Evolutionary conservation across 2,797 vertebrate genomes (phyloP), one percentile per base, ranked within the genome.

Genomic region (Triplophysa yarkandensis): DNA sequence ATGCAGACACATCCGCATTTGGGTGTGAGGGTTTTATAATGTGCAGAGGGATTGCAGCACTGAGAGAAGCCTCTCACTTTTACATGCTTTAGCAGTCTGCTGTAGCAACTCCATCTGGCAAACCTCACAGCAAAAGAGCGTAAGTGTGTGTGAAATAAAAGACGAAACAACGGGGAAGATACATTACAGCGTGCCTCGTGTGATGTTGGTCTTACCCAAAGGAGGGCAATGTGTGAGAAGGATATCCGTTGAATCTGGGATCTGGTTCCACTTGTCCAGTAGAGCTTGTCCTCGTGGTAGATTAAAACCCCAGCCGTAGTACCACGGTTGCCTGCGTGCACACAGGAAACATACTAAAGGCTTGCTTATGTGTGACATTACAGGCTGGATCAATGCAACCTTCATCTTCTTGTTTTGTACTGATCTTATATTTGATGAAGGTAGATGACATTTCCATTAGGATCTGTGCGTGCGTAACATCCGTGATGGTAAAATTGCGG

Each of bases 231-330:
- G 97, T 83, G 97, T 98, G 85, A 98, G 92, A 83, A 98, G 94
- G 86, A 98, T 92, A 89, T 98, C 97, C 21, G 95, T 95, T 73
- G 91, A 92, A 80, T 98, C 96, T 0, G 97, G 96, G 80, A 98
- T 96, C 87, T 96, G 95, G 90, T 97, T 98, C 97, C 96, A 98
- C 82, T 98, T 98, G 92, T 98, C 96, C 86, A 98, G 90, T 81
- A 98, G 92, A 27, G 96, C 95, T 85, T 98, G 96, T 82, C 97
- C 97, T 80, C 97, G 88, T 0, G 96, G 96, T 71, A 98, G 92
- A 89, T 98, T 98, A 85, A 98, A 98, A 79, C 96, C 97, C 97
- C 97, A 98, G 80, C 96, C 95, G 2, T 96, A 98, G 86, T 98
- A 98, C 97, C 96, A 98, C 57, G 97, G 97, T 92, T 98, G 97